A percentile compares a stretch with the other conserved stretches of the same genome.
These are phyloP conservation scores for Cyprinodon variegatus DNA, from an alignment of 2,113 vertebrate genomes.

Conservation along the genomic window DNA sequence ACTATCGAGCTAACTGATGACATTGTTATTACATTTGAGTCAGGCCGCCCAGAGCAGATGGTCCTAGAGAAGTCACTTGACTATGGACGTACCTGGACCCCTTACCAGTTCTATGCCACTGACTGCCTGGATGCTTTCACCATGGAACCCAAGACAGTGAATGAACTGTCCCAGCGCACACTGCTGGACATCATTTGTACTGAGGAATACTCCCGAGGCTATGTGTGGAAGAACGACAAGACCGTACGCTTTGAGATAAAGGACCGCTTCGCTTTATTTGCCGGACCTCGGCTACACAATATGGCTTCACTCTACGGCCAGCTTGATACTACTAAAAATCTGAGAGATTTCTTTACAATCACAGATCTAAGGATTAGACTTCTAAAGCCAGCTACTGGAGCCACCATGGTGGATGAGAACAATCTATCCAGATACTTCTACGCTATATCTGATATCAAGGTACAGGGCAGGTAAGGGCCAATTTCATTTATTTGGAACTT, in stretches of 20 bases:
- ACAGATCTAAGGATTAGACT: slow-evolving; percentile 96
- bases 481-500: not conserved
- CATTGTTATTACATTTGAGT: slow-evolving; percentile 98
- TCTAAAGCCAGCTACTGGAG: slow-evolving; percentile 93
- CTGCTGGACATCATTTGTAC: slow-evolving; percentile 99
- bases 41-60: slow-evolving; percentile 97
- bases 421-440: slow-evolving; percentile 98
- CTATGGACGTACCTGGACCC: slow-evolving; percentile 96
- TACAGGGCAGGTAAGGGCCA: slow-evolving; percentile 93
- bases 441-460: slow-evolving; percentile 97
- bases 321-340: slow-evolving; percentile 97
- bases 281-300: slow-evolving; percentile 94
- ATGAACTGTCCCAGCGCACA: slow-evolving; percentile 91
- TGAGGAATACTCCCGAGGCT: slow-evolving; percentile 96
- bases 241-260: slow-evolving; percentile 98
- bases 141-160: slow-evolving; percentile 96
- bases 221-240: slow-evolving; percentile 95
- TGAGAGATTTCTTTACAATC: slow-evolving; percentile 98
- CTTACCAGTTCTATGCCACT: slow-evolving; percentile 97
- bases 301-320: slow-evolving; percentile 99
- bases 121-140: slow-evolving; percentile 97
- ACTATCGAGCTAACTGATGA: slow-evolving; percentile 98
- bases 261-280: slow-evolving; percentile 96
- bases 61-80: slow-evolving; percentile 97
- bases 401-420: slow-evolving; percentile 94